Conservation (phyloP, 2,888 invertebrate species). For the Merodon equestris region DNA sequence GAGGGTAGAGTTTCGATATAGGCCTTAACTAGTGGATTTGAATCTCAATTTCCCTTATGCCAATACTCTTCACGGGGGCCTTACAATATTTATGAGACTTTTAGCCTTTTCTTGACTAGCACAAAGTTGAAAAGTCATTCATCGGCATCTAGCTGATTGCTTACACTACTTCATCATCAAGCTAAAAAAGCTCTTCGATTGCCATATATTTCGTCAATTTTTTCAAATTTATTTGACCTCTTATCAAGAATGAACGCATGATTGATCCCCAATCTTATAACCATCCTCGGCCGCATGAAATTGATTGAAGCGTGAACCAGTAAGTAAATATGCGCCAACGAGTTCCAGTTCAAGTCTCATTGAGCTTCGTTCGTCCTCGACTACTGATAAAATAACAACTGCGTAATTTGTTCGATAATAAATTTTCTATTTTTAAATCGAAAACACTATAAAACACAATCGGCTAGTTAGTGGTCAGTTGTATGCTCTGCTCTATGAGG, state of each 20-base stretch:
- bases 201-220: too few relatives aligned
- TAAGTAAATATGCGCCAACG: conserved; percentile 3
- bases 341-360: conserved; percentile 24
- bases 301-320: neutral
- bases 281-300: neutral
- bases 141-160: too few relatives aligned
- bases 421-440: conserved; percentile 64
- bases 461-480: conserved; percentile 4
- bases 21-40: too few relatives aligned
- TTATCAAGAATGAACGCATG: neutral
- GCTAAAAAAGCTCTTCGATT: too few relatives aligned
- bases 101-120: too few relatives aligned
- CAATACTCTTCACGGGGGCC: too few relatives aligned
- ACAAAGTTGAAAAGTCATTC: neutral
- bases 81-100: too few relatives aligned
- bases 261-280: neutral
- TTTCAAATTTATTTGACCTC: too few relatives aligned
- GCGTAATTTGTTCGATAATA: conserved; percentile 66
- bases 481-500: neutral
- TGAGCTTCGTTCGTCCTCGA: conserved; percentile 43
- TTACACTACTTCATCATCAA: too few relatives aligned
- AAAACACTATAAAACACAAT: conserved; percentile 49
- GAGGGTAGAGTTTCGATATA: too few relatives aligned
- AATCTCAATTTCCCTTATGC: too few relatives aligned
- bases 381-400: conserved; percentile 61